Percentiles rank a stretch among this genome's conserved stretches.
Evolutionary conservation across 2,113 vertebrate genomes (phyloP).

Genomic region (Coregonus clupeaformis): DNA sequence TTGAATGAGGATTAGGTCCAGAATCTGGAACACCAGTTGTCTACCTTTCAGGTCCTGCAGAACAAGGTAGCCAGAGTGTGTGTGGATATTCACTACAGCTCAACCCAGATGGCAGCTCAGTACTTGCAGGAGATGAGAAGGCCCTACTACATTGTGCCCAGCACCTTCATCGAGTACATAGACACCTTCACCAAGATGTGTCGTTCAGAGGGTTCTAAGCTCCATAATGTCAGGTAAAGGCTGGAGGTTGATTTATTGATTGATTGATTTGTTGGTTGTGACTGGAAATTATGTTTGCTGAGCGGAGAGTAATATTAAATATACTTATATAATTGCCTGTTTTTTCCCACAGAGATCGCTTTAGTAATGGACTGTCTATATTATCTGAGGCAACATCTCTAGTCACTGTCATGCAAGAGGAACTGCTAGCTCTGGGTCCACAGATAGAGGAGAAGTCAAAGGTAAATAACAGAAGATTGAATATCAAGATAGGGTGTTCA

Average conservation of each 20-base stretch:
- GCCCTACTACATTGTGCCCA: conserved; percentile 47
- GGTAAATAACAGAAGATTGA: conserved; percentile 23
- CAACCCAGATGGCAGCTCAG: conserved; percentile 23
- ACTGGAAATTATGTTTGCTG: background rate
- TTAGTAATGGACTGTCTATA: conserved; percentile 54
- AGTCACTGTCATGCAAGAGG: conserved; percentile 58
- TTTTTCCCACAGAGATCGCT: conserved; percentile 45
- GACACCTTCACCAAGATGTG: conserved; percentile 52
- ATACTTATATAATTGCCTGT: background rate
- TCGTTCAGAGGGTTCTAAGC: conserved; percentile 24
- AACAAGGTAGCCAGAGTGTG: conserved; percentile 34
- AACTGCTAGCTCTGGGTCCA: conserved; percentile 53
- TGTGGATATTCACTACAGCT: conserved; percentile 60
- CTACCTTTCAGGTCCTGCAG: conserved; percentile 45
- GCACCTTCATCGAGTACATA: conserved; percentile 53
- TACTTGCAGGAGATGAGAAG: conserved; percentile 47
- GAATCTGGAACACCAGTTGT: too few species aligned
- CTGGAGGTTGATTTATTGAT: background rate
- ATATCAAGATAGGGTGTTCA: too few species aligned
- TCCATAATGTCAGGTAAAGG: conserved; percentile 46
- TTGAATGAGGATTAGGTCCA: too few species aligned
- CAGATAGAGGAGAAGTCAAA: conserved; percentile 64
- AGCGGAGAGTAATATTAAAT: background rate
- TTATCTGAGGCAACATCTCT: conserved; percentile 53
- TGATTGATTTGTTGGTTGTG: background rate